Conservation (phyloP, 2,888 invertebrate genomes). For the Scelioninae gen. 1 region DNA sequence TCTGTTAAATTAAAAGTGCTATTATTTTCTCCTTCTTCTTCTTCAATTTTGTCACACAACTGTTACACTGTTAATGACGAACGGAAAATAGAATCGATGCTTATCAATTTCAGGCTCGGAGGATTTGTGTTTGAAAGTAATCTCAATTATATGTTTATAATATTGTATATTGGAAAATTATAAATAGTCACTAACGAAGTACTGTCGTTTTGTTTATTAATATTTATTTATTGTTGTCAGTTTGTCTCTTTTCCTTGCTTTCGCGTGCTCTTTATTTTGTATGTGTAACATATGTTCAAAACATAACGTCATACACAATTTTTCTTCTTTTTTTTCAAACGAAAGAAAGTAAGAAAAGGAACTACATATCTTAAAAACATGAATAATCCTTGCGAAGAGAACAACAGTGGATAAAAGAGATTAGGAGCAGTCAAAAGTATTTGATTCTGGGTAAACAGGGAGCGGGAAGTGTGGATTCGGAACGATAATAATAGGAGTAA, state of each 20-base stretch:
- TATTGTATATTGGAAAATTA: conserved; percentile 3
- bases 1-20: conserved; percentile 16
- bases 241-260: conserved; percentile 18
- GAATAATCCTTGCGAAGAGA: conserved; percentile 81
- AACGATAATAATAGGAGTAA: conserved; percentile 76
- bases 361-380: conserved; percentile 74
- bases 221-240: background rate
- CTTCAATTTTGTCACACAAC: background rate
- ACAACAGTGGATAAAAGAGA: conserved; percentile 76
- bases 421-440: background rate
- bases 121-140: conserved; percentile 49
- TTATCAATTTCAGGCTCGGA: conserved; percentile 54
- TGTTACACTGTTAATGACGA: conserved; percentile 5
- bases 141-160: conserved; percentile 14
- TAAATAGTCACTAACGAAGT: conserved; percentile 46
- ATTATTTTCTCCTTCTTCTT: background rate
- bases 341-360: conserved; percentile 31
- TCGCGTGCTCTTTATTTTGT: conserved; percentile 48
- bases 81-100: conserved; percentile 15
- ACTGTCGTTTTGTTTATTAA: conserved; percentile 17
- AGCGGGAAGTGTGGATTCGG: conserved; percentile 66
- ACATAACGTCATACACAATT: conserved; percentile 45
- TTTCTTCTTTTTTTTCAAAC: conserved; percentile 1
- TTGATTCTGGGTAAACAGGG: conserved; percentile 34
- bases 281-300: conserved; percentile 29